Base-by-base conservation (phyloP, 2,888 invertebrate genomes). In the Drosophila barbarae region DNA sequence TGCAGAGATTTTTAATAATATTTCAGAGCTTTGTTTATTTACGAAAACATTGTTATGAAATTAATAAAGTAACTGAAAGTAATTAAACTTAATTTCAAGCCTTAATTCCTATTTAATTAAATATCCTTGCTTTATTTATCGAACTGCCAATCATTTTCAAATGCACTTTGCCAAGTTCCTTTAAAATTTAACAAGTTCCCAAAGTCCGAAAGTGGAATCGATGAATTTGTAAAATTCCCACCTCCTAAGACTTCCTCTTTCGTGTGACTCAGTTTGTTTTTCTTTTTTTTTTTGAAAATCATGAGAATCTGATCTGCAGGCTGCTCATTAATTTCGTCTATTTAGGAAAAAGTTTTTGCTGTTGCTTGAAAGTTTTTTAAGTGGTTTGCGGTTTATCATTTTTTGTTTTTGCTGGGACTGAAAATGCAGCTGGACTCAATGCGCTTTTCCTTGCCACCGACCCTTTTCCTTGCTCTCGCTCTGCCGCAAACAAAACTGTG, bases 361-460 rank as follows among this genome's bases (percentile, higher is more conserved):
- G 56, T 54, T 56, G 66, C 67, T 46, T 56, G 26, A 46, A 78
- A 77, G 70, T 76, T 81, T 75, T 80, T 75, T 72, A 81, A 81
- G 78, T 81, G 81, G 77, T 75, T 80, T 80, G 77, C 72, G 80
- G 73, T 77, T 78, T 78, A 76, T 74, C 78, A 75, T 75, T 75
- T 73, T 68, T 47, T 54, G 71, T 69, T 56, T 72, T 72, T 49
- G 55, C 44, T 44, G 49, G 42, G 59, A 70, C 72, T 59, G 66
- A 67, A 71, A 77, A 66, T 77, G 77, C 82, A 74, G 70, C 67
- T 56, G 74, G 59, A 50, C 64, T 61, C 26, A 47, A 28, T 54
- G 63, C 61, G 46, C 68, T 56, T 23, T 15, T 51, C 28, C 68
- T 15, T 15, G 23, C 6, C 4, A 21, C n/a, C 34, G 41, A 5